Base-by-base conservation (phyloP, 2,113 vertebrate species). In the Zosterops hypoxanthus region DNA sequence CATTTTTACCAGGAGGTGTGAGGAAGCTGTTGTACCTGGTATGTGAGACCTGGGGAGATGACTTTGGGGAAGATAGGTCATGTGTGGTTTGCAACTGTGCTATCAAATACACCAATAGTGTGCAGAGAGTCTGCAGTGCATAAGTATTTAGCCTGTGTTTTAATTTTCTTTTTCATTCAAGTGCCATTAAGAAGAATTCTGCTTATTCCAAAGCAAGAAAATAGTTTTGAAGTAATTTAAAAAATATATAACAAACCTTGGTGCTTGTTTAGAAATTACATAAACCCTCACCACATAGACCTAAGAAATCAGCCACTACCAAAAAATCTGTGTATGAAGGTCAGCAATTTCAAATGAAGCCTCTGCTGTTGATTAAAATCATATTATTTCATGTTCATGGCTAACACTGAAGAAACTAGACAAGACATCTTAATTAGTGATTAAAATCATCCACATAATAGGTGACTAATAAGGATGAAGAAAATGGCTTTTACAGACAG, bases 371-470 rank as follows among this genome's bases (percentile, higher is more conserved):
- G 56, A 88, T 63, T 50, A 70, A 87, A 95, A 64, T 15, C 0
- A 3, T 70, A 26, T 72, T 77, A 71, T 76, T 82, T 47, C 22
- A 25, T 63, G 33, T 69, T 90, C 33, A 9, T 42, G 57, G 21
- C 39, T 81, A 71, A 52, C 49, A 44, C 49, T 75, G 75, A 93
- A 92, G 57, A 88, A 91, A 86, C 31, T 59, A n/a, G 59, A 79
- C 12, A 91, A 75, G 61, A 41, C 16, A 57, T 50, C 19, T 78
- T 95, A 87, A 87, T 86, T 81, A 78, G 36, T 92, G 36, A 78
- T 87, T 81, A 83, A 94, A 95, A 70, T 60, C 21, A 84, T 77
- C 61, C 36, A 77, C 13, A 39, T 18, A 93, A 66, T 82, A 89
- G 12, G 11, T 93, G 75, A 83, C 29, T 88, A 79, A 90, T 61